Evolutionary conservation across 2,888 invertebrate species (phyloP), one percentile per base, ranked within the genome.

Genomic region (Pandemis heparana): DNA sequence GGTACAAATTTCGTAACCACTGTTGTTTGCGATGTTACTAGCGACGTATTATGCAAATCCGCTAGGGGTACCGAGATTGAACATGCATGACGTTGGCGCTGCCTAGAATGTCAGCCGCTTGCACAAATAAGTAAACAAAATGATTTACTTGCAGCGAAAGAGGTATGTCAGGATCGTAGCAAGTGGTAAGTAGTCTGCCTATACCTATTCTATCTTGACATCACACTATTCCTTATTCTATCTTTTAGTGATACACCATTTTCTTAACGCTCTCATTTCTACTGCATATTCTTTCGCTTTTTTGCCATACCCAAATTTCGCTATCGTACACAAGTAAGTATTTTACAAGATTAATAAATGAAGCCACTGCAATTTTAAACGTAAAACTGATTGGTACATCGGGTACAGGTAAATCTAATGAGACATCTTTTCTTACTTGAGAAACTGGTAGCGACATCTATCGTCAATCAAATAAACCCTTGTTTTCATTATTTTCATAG

Each of bases 361-460:
- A 32, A 32, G 23, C 2, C 23, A 32, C 23, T 32, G 1, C 1
- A 32, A 32, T 32, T 32, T 32, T 32, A 32, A 32, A 32, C 23
- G 23, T 32, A 32, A 32, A 1, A 32, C 2, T 32, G 1, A 32
- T 32, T 32, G 23, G 23, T 32, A 2, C 23, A 32, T 2, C 23
- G 23, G 5, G n/a, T 6, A 1, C 6, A n/a, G n/a, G n/a, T n/a
- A 48, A 48, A 48, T n/a, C 48, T 53, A n/a, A 16, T 18, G 16
- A 1, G 16, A 53, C 5, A 53, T 9, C 18, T 32, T 60, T 60
- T 38, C 32, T 43, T 39, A 43, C n/a, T 10, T 18, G 18, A 43
- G 18, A 18, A 14, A 75, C 72, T 70, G 56, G 70, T 81, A 79
- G 79, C 72, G 86, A 78, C 87, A 86, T 86, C 87, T 87, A 71